phyloP scores from a whole-genome alignment of 2,797 vertebrate species.

The Hypotaenidia philippensis region DNA sequence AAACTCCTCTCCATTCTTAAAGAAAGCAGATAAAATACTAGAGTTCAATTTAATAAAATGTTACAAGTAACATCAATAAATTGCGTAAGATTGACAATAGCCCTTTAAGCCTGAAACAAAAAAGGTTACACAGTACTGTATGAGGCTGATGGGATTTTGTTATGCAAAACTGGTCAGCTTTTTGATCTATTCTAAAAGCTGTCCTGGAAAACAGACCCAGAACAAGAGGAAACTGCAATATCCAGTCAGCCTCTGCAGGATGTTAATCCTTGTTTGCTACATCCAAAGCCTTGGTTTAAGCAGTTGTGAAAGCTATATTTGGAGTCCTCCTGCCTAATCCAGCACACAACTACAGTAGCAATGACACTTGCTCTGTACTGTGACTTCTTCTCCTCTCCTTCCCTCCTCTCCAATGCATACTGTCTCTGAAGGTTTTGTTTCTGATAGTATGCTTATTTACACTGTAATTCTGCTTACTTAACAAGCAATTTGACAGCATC shows the following conservation, averaged over 20 bases:
- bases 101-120: not conserved
- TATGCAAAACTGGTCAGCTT: not conserved
- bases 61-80: not conserved
- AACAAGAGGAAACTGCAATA: constrained; percentile 41
- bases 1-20: not conserved
- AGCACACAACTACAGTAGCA: not conserved
- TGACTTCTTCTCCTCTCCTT: not conserved
- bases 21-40: not conserved
- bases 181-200: constrained; percentile 2
- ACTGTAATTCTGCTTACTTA: not conserved
- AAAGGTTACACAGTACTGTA: not conserved
- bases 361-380: not conserved
- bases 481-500: not conserved
- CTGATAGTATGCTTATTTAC: not conserved
- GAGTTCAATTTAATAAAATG: not conserved
- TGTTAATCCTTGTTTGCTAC: constrained; percentile 18
- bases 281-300: constrained; percentile 34
- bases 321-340: constrained; percentile 41
- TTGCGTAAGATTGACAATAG: not conserved
- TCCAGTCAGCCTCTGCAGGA: constrained; percentile 14
- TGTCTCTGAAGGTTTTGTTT: not conserved
- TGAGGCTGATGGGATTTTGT: not conserved
- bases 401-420: not conserved
- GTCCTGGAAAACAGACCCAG: not conserved
- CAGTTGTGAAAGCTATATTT: constrained; percentile 58